Conservation (phyloP, 2,113 vertebrate genomes). For the Toxotes chatareus region DNA sequence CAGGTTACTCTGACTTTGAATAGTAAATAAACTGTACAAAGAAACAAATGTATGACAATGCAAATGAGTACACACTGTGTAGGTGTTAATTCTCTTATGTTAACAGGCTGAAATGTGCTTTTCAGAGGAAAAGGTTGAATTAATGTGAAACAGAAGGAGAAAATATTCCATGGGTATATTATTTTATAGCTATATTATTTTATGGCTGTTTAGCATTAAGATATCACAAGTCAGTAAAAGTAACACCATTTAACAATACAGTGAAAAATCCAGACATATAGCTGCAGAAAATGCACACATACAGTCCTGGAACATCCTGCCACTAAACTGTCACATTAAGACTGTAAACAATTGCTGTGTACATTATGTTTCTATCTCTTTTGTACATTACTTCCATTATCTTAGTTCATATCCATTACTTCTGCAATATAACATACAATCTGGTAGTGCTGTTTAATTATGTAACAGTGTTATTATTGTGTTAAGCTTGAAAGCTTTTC, state of each 20-base stretch:
- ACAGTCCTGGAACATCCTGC: neutral
- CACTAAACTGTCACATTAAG: neutral
- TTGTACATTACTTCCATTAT: constrained; percentile 5
- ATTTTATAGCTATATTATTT: neutral
- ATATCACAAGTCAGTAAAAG: neutral
- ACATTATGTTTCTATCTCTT: neutral
- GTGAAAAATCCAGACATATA: neutral
- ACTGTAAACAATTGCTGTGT: neutral
- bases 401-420: constrained; percentile 5
- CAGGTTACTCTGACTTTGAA: neutral
- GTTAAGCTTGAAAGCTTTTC: constrained; percentile 28
- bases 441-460: constrained; percentile 8
- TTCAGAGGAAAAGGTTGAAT: neutral
- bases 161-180: neutral
- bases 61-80: neutral
- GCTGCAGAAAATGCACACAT: neutral
- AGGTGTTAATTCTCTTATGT: neutral
- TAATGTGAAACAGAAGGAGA: neutral
- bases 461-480: constrained; percentile 3
- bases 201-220: neutral
- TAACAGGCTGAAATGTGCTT: neutral
- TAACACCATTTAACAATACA: neutral
- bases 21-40: neutral
- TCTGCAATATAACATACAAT: neutral
- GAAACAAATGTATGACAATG: neutral